Conservation (phyloP, 2,797 vertebrate genomes). For the Catamblyrhynchus diadema region DNA sequence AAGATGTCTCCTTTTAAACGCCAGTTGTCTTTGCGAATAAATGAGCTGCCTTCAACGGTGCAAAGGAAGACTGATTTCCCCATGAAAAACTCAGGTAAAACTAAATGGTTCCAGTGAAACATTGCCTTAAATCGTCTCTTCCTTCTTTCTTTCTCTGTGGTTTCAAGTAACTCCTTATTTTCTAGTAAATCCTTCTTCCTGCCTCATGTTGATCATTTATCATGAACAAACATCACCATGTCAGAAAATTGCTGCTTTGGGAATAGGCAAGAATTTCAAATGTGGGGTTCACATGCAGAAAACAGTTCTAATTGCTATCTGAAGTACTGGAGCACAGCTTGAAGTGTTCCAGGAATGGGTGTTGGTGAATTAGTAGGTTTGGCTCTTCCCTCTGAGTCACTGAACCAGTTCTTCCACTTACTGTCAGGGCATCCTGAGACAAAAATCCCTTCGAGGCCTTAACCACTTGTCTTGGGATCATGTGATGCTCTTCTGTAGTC, state of each 20-base stretch:
- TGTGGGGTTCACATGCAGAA: neutral
- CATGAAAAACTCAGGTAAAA: slow-evolving; percentile 89
- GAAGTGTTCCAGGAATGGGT: neutral
- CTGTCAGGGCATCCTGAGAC: neutral
- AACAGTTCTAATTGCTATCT: neutral
- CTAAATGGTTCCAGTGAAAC: neutral
- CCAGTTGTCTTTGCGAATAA: slow-evolving; percentile 92
- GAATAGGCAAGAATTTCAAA: neutral
- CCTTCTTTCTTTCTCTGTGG: neutral
- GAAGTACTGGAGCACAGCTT: neutral
- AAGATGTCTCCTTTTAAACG: slow-evolving; percentile 98
- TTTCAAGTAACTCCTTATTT: neutral
- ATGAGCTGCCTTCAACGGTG: slow-evolving; percentile 94
- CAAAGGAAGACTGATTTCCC: slow-evolving; percentile 97
- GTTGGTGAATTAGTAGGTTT: neutral
- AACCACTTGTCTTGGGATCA: neutral
- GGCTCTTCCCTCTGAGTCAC: neutral
- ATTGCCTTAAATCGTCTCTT: neutral
- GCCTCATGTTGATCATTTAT: neutral
- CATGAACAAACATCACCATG: neutral
- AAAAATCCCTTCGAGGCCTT: neutral
- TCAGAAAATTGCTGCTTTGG: neutral
- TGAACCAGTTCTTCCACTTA: slow-evolving; percentile 21
- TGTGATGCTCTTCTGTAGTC: neutral
- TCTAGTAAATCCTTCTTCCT: neutral